Conservation (phyloP, 2,797 vertebrate genomes). For the Gymnothorax reevesii region DNA sequence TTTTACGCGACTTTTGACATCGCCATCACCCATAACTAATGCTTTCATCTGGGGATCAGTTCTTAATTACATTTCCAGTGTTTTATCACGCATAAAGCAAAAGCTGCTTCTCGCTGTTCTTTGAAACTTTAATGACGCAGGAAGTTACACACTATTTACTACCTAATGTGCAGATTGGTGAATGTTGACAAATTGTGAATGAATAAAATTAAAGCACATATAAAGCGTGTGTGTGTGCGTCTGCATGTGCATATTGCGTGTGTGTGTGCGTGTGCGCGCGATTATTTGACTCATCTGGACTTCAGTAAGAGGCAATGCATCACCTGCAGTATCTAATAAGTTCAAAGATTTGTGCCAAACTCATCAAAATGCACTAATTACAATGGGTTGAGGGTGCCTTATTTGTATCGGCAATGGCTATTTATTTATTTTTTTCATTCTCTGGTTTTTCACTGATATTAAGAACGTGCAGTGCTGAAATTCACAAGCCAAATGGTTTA, state of each 20-base stretch:
- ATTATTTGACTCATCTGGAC: too few relatives aligned
- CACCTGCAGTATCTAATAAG: too few relatives aligned
- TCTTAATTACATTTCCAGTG: conserved; percentile 40
- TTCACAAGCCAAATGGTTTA: background rate
- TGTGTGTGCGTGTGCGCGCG: too few relatives aligned
- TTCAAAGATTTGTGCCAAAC: too few relatives aligned
- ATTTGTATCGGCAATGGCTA: too few relatives aligned
- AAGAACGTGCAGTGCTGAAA: background rate
- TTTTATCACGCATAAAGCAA: background rate
- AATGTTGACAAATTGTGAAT: background rate
- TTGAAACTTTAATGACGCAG: conserved; percentile 4
- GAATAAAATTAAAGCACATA: too few relatives aligned
- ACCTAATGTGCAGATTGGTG: background rate
- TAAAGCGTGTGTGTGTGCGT: too few relatives aligned
- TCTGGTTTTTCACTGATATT: background rate
- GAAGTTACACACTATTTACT: conserved; percentile 6
- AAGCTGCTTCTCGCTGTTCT: background rate
- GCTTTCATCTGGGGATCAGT: conserved; percentile 35
- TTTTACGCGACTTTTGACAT: conserved; percentile 41
- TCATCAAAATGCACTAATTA: too few relatives aligned
- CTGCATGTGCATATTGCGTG: too few relatives aligned
- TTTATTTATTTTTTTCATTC: background rate
- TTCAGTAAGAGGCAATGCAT: too few relatives aligned
- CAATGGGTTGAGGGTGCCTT: too few relatives aligned
- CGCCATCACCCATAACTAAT: conserved; percentile 44